A percentile compares a stretch with the other conserved stretches of the same genome.
Conservation (phyloP, 2,113 vertebrate genomes). For the human (Homo sapiens) region GRCh38 chr2:23880001-23880500, state of each 20-base stretch:
- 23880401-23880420: too few relatives aligned
- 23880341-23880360: background rate
- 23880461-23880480: too few relatives aligned
- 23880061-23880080: too few relatives aligned
- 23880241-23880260: background rate
- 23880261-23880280: background rate
- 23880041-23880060: too few relatives aligned
- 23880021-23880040: too few relatives aligned
- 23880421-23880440: too few relatives aligned
- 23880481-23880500: too few relatives aligned
- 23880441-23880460: too few relatives aligned
- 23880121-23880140: background rate
- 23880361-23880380: background rate
- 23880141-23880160: background rate
- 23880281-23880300: background rate
- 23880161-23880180: slow-evolving; percentile 36
- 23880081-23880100: background rate
- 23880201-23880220: background rate
- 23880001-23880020: too few relatives aligned
- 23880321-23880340: slow-evolving; percentile 12
- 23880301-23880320: slow-evolving; percentile 12
- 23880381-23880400: too few relatives aligned
- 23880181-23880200: slow-evolving; percentile 33
- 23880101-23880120: background rate
- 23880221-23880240: background rate